A percentile compares a stretch with the other conserved stretches of the same genome.
Evolutionary conservation across 2,113 vertebrate genomes (phyloP).

Genomic region (Ginglymostoma cirratum): DNA sequence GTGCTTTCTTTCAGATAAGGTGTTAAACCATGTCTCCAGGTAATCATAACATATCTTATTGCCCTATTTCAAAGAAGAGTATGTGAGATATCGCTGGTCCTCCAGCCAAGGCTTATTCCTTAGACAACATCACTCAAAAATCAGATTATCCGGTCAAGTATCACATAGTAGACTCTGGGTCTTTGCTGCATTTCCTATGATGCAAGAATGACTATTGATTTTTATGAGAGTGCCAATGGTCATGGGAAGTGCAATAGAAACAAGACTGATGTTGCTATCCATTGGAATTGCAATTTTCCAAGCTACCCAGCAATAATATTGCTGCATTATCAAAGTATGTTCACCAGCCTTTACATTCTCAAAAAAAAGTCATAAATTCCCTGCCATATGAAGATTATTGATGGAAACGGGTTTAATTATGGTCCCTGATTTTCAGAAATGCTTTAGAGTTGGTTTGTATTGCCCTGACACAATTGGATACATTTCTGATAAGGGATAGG

Average conservation of each 20-base stretch:
- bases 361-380: background rate
- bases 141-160: background rate
- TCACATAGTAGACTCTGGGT: background rate
- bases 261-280: background rate
- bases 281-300: background rate
- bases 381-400: background rate
- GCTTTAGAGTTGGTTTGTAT: background rate
- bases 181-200: background rate
- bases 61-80: background rate
- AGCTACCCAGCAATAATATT: background rate
- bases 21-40: background rate
- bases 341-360: background rate
- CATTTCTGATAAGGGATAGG: background rate
- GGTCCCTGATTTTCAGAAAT: background rate
- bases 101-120: background rate
- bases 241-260: background rate
- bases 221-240: background rate
- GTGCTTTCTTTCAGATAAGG: background rate
- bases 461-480: background rate
- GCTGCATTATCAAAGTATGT: background rate
- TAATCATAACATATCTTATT: background rate
- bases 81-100: background rate
- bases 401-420: background rate
- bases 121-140: background rate
- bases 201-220: background rate